Percentiles rank a stretch among this genome's conserved stretches.
Conservation (phyloP, 2,888 invertebrate species). For the Agrotis exclamationis region DNA sequence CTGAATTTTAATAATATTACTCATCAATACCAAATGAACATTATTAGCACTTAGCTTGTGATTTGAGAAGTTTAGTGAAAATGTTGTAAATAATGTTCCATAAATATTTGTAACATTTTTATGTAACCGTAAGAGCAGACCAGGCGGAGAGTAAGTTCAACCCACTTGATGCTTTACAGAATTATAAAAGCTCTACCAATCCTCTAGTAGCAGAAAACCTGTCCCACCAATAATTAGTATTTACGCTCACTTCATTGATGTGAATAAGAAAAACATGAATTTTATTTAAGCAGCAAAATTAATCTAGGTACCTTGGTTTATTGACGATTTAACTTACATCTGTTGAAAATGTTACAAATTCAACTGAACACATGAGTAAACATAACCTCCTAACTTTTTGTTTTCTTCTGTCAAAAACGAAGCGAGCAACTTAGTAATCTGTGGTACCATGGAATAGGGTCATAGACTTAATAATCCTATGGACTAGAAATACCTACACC, state of each 20-base stretch:
- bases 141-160: not conserved
- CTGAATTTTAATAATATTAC: not conserved
- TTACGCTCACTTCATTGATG: not conserved
- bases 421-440: no score
- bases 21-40: not conserved
- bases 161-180: not conserved
- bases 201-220: no score
- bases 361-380: conserved; percentile 49
- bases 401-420: no score
- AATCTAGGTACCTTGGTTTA: conserved; percentile 2
- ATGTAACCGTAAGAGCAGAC: no score
- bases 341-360: not conserved
- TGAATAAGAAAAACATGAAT: not conserved
- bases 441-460: no score
- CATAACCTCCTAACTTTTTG: conserved; percentile 37
- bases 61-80: not conserved
- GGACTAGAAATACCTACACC: no score
- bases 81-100: no score
- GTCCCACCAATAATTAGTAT: not conserved
- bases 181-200: not conserved
- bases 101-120: no score
- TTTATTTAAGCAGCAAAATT: not conserved
- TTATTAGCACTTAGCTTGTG: not conserved
- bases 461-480: no score
- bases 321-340: not conserved